These are phyloP conservation scores for Ormyrus labotus DNA, from an alignment of 2,888 invertebrate genomes.

Conservation along the genomic window DNA sequence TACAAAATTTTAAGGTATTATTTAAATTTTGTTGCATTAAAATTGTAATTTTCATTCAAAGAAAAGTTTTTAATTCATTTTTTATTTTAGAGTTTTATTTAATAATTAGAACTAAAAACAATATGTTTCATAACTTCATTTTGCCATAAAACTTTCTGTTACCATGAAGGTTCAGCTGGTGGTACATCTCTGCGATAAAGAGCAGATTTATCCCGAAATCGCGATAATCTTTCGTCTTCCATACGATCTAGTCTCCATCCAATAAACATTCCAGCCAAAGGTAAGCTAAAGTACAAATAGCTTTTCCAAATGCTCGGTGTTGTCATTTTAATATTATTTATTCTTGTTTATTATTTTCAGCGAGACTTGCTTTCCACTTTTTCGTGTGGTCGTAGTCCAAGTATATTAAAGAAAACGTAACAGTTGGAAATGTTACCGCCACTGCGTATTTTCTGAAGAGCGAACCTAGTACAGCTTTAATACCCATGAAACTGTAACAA, in stretches of 20 bases:
- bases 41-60: not conserved
- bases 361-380: slow-evolving; percentile 81
- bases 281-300: slow-evolving; percentile 77
- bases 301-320: slow-evolving; percentile 77
- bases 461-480: slow-evolving; percentile 57
- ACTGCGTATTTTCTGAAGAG: slow-evolving; percentile 81
- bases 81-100: slow-evolving; percentile 38
- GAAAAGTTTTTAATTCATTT: slow-evolving; percentile 9
- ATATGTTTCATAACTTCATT: slow-evolving; percentile 19
- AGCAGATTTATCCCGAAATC: slow-evolving; percentile 87
- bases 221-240: slow-evolving; percentile 84
- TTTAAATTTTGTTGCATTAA: not conserved
- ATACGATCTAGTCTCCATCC: slow-evolving; percentile 82
- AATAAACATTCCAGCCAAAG: slow-evolving; percentile 79
- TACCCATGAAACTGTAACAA: slow-evolving; percentile 64
- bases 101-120: slow-evolving; percentile 40
- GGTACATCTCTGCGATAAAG: slow-evolving; percentile 84
- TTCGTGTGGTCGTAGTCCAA: slow-evolving; percentile 85
- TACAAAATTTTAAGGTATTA: slow-evolving; percentile 23
- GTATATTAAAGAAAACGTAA: slow-evolving; percentile 80
- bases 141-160: slow-evolving; percentile 71
- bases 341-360: slow-evolving; percentile 56
- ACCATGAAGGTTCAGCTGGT: slow-evolving; percentile 87
- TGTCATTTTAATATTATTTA: slow-evolving; percentile 54
- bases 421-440: slow-evolving; percentile 82